Conservation (phyloP, 2,797 vertebrate species). For the Manis javanica region DNA sequence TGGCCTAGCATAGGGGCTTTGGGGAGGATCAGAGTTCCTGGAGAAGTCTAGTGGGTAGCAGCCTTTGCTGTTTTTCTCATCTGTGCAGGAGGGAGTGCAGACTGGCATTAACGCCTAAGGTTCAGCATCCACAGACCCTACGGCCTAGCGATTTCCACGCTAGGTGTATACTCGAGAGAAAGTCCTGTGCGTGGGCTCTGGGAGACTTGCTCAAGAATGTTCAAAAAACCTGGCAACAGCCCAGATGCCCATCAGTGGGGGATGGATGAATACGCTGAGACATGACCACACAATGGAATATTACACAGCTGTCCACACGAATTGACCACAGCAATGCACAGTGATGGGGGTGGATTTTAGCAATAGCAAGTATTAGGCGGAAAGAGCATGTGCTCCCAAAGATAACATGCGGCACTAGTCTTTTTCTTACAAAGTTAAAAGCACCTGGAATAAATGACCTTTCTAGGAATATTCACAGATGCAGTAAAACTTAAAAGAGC, state of each 20-base stretch:
- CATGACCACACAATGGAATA: conserved; percentile 28
- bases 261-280: neutral
- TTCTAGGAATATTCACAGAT: neutral
- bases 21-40: neutral
- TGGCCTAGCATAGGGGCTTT: neutral
- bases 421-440: neutral
- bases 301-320: conserved; percentile 66
- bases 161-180: neutral
- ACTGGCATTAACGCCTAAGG: neutral
- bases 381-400: neutral
- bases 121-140: accelerated
- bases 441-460: neutral
- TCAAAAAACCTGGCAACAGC: neutral
- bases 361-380: neutral
- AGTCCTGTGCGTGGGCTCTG: accelerated
- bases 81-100: neutral
- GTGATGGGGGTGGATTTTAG: neutral
- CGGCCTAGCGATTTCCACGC: neutral
- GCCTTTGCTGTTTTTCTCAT: accelerated
- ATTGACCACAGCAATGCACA: neutral
- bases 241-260: neutral
- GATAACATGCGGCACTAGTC: accelerated
- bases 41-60: accelerated
- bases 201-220: neutral
- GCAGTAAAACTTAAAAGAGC: neutral